phyloP scores from a whole-genome alignment of 2,797 vertebrate species.

The Macropodus opercularis region DNA sequence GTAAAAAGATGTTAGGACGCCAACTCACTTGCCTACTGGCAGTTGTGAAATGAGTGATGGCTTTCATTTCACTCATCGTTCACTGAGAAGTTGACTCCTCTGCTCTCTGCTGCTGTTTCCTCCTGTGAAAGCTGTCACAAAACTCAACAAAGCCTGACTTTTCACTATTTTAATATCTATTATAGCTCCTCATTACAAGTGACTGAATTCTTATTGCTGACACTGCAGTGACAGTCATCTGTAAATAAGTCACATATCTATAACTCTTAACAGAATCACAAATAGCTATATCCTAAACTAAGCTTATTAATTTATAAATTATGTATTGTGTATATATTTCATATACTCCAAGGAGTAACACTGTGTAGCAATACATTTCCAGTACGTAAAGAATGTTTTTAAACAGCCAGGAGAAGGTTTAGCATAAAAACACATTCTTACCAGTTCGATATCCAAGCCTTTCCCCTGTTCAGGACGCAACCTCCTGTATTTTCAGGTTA shows the following conservation, averaged over 20 bases:
- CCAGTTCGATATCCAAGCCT: conserved; percentile 61
- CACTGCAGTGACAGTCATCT: conserved; percentile 60
- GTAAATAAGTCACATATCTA: conserved; percentile 64
- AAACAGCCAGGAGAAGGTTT: conserved; percentile 64
- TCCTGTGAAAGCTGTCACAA: conserved; percentile 50
- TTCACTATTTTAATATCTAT: conserved; percentile 40
- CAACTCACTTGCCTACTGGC: conserved; percentile 34
- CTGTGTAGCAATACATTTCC: conserved; percentile 83
- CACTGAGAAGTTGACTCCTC: conserved; percentile 35
- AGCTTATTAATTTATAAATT: conserved; percentile 72
- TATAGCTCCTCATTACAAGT: conserved; percentile 23
- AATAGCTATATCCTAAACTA: conserved; percentile 64
- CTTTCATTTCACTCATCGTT: conserved; percentile 53
- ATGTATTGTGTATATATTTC: conserved; percentile 53
- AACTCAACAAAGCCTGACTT: conserved; percentile 31
- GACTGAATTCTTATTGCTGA: conserved; percentile 48
- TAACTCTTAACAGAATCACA: conserved; percentile 44
- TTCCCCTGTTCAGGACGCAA: conserved; percentile 58
- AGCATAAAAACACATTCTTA: conserved; percentile 51
- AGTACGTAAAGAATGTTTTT: conserved; percentile 78
- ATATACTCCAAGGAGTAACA: conserved; percentile 71
- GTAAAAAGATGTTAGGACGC: conserved; percentile 55
- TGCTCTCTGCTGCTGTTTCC: conserved; percentile 60
- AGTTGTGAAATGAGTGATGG: conserved; percentile 47
- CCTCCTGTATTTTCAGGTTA: conserved; percentile 76